Percentiles rank a stretch among this genome's conserved stretches.
phyloP scores from a whole-genome alignment of 2,888 invertebrate species.

The Pollenia angustigena region DNA sequence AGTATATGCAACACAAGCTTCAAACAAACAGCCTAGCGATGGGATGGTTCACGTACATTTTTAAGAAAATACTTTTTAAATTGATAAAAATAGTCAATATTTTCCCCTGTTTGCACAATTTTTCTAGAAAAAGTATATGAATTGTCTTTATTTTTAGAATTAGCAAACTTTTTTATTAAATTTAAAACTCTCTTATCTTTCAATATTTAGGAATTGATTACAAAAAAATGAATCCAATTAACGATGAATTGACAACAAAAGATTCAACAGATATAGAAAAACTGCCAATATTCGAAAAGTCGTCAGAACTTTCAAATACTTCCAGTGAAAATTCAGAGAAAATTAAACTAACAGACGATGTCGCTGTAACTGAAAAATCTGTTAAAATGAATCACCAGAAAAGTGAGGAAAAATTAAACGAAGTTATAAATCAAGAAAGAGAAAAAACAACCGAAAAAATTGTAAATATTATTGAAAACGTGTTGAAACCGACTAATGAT shows the following conservation, averaged over 20 bases:
- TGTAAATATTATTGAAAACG: not conserved
- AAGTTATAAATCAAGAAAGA: not conserved
- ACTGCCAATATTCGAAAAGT: not conserved
- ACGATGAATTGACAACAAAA: constrained; percentile 36
- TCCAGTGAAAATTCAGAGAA: not conserved
- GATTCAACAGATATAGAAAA: not conserved
- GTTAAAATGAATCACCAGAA: not conserved
- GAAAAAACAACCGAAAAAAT: not conserved
- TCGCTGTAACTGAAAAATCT: not conserved
- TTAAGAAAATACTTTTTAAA: too few relatives aligned
- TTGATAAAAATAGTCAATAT: too few relatives aligned
- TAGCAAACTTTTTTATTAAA: not conserved
- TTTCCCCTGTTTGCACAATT: too few relatives aligned
- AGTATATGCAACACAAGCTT: too few relatives aligned
- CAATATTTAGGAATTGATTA: not conserved
- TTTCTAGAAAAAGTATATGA: too few relatives aligned
- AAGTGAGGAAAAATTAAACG: not conserved
- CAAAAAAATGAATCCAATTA: constrained; percentile 57
- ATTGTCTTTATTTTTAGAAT: too few relatives aligned
- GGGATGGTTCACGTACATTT: too few relatives aligned
- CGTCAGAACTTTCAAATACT: constrained; percentile 1
- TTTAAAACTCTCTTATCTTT: not conserved
- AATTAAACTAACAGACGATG: not conserved
- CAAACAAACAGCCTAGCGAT: too few relatives aligned
- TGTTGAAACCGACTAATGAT: not conserved